A percentile compares a stretch with the other conserved stretches of the same genome.
Evolutionary conservation across 2,113 vertebrate genomes (phyloP).

Genomic region (Paedocypris sp.): DNA sequence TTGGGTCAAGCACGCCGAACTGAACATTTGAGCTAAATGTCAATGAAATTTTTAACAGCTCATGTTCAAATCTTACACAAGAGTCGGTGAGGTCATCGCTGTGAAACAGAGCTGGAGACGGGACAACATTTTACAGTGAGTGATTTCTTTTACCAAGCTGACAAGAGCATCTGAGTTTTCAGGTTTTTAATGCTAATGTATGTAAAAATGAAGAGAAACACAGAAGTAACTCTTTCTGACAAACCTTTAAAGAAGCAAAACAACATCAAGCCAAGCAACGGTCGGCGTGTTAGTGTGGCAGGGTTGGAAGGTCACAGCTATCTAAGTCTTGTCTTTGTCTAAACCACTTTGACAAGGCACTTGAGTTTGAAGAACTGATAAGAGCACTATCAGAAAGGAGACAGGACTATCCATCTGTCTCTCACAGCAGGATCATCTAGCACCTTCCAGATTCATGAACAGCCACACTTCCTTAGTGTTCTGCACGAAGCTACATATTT

Average conservation of each 20-base stretch:
- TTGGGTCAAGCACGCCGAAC: neutral
- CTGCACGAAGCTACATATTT: too few relatives aligned
- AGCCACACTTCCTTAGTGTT: neutral
- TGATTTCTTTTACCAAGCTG: too few relatives aligned
- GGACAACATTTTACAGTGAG: neutral
- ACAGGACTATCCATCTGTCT: constrained; percentile 6
- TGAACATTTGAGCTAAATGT: neutral
- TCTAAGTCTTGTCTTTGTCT: neutral
- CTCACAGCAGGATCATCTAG: neutral
- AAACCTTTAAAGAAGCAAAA: too few relatives aligned
- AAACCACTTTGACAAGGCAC: neutral
- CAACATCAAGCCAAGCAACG: too few relatives aligned
- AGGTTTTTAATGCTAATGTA: too few relatives aligned
- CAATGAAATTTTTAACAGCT: neutral
- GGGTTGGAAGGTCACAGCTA: too few relatives aligned
- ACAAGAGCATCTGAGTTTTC: too few relatives aligned
- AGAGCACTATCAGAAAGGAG: neutral
- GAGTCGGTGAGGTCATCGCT: neutral
- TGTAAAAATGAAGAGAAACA: too few relatives aligned
- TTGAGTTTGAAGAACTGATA: neutral
- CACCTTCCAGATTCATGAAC: neutral
- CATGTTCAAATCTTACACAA: neutral
- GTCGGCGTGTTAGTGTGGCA: too few relatives aligned
- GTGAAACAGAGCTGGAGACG: neutral
- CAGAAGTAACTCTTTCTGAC: too few relatives aligned